These are phyloP conservation scores for Thamnophis elegans DNA, from an alignment of 2,797 vertebrate species.

Conservation along the genomic window DNA sequence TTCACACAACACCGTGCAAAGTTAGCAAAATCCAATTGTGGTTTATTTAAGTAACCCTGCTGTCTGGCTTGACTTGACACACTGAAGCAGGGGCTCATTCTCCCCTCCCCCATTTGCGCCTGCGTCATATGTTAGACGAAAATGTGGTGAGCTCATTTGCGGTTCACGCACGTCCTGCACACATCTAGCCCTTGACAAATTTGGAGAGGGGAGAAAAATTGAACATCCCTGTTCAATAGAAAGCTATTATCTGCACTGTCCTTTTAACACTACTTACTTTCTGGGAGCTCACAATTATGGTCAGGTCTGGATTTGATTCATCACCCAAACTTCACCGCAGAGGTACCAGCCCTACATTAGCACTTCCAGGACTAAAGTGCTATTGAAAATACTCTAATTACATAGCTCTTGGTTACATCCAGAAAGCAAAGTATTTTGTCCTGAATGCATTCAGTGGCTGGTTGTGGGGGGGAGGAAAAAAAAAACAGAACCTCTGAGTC, in stretches of 20 bases:
- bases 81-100: background rate
- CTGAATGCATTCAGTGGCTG: background rate
- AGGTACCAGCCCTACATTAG: background rate
- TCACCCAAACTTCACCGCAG: background rate
- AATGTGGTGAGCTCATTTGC: background rate
- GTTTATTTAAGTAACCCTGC: background rate
- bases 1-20: background rate
- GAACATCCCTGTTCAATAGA: background rate
- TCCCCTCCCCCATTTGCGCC: background rate
- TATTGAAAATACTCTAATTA: conserved; percentile 14
- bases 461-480: background rate
- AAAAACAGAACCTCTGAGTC: background rate
- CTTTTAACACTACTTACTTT: background rate
- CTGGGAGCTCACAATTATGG: background rate
- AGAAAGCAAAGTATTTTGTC: background rate
- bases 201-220: background rate
- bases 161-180: background rate
- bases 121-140: background rate
- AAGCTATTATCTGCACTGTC: background rate
- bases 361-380: background rate
- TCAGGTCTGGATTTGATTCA: background rate
- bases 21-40: background rate
- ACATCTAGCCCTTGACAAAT: background rate
- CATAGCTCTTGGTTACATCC: conserved; percentile 13
- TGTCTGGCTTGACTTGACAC: background rate